These are phyloP conservation scores for Salvator merianae DNA, from an alignment of 2,113 vertebrate genomes.

Conservation along the genomic window DNA sequence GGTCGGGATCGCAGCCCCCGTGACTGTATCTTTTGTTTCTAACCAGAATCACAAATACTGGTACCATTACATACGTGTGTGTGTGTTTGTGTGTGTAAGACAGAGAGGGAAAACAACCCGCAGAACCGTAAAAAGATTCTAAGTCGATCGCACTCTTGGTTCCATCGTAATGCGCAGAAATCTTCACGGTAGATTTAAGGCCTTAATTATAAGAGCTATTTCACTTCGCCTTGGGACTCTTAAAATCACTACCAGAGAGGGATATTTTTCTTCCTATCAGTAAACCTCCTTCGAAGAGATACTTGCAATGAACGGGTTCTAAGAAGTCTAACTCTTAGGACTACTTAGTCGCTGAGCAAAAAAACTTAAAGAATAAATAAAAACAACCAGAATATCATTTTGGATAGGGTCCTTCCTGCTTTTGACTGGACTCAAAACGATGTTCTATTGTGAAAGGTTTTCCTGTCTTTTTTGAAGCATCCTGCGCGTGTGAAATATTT, in stretches of 20 bases:
- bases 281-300: background rate
- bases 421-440: background rate
- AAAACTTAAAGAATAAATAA: background rate
- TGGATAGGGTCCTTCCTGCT: background rate
- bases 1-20: constrained; percentile 56
- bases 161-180: constrained; percentile 2
- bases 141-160: background rate
- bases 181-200: constrained; percentile 53
- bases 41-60: background rate
- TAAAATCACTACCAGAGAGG: constrained; percentile 9
- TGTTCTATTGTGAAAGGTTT: background rate
- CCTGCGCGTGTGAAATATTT: background rate
- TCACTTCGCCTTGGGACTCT: background rate
- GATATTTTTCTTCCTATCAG: constrained; percentile 6
- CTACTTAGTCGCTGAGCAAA: no score
- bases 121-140: background rate
- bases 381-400: background rate
- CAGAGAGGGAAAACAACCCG: background rate
- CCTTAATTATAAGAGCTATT: constrained; percentile 46
- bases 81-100: background rate
- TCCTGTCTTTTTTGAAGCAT: background rate
- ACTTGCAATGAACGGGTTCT: background rate
- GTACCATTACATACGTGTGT: no score
- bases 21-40: background rate
- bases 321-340: background rate